Base-by-base conservation (phyloP, 2,113 vertebrate species). In the Cheirogaleus medius region DNA sequence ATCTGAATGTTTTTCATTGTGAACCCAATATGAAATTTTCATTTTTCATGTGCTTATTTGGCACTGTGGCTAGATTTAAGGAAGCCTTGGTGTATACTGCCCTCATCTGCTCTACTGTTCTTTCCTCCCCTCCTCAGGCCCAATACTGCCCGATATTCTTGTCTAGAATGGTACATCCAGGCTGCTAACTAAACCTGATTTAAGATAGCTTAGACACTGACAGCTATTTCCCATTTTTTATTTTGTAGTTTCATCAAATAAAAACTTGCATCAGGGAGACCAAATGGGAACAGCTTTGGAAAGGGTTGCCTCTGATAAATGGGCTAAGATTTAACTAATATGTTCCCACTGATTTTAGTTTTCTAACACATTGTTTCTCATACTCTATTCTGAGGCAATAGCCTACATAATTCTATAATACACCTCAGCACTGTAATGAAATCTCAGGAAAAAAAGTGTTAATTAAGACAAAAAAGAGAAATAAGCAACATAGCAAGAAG, bases 331-430 rank as follows among this genome's bases (percentile, higher is more conserved):
- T 94, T 93, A 96, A 92, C 34, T 85, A 90, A 80, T 49, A 90
- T 86, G 91, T 96, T 94, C 56, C 87, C 83, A 71, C 86, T 54
- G n/a, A 66, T 42, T 87, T 93, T 90, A 63, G 39, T 42, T 96
- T 87, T 97, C 91, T 52, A 76, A 66, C 39, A 97, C 39, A 56
- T 60, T 74, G n/a, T 37, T 88, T 96, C 63, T 94, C 87, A 37
- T 96, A 89, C 44, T 96, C 92, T 92, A 83, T 60, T 91, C 5
- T 44, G 12, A 71, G 14, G 8, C 8, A 69, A 5, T 83, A 34
- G 8, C 1, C 7, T 97, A 27, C 5, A 54, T 1, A 32, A 58
- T 18, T 96, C 14, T 83, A 9, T 71, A 81, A 27, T 81, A 42
- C 6, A 49, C 76, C 37, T 54, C 14, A 94, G 37, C 32, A 91